Base-by-base conservation (phyloP, 1,140 invertebrate genomes). In the Eciton burchellii region DNA sequence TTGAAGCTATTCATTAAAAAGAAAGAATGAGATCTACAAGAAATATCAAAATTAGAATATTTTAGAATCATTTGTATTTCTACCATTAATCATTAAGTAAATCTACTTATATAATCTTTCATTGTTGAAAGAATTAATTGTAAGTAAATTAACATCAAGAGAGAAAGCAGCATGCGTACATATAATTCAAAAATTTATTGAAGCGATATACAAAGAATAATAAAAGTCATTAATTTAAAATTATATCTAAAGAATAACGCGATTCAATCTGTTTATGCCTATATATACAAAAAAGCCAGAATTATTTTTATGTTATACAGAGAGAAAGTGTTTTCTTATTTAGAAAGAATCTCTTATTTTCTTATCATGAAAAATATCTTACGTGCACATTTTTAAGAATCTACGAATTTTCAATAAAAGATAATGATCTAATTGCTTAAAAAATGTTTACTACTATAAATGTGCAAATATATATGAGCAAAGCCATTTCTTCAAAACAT, bases 31-130 rank as follows among this genome's bases (percentile, higher is more conserved):
- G 12, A 24, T 72, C 52, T 41, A 72, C 52, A 57, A 41, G 56
- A n/a, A n/a, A n/a, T n/a, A n/a, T n/a, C n/a, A n/a, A n/a, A n/a
- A 19, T 79, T 56, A 26, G 4, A 70, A 70, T 47, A 56, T 49
- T 35, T 26, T 54, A 54, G 41, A 54, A 3, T 35, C 35, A 35
- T 35, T 35, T 35, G 2, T 35, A 35, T 35, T 35, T 6, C 35
- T 35, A 35, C 35, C 35, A 5, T 43, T 43, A 26, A 70, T 79
- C 19, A 56, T 56, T 56, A n/a, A 45, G 59, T 59, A 79, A 12
- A 65, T 79, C 54, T 76, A 65, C 21, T 11, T 74, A 26, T 43
- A 5, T 57, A 1, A 72, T 16, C 45, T 57, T 81, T 56, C 11
- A 81, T 19, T 0, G 47, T 71, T 59, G 11, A 71, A 59, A 41